phyloP scores from a whole-genome alignment of 2,888 invertebrate species.

The Argynnis bischoffii region DNA sequence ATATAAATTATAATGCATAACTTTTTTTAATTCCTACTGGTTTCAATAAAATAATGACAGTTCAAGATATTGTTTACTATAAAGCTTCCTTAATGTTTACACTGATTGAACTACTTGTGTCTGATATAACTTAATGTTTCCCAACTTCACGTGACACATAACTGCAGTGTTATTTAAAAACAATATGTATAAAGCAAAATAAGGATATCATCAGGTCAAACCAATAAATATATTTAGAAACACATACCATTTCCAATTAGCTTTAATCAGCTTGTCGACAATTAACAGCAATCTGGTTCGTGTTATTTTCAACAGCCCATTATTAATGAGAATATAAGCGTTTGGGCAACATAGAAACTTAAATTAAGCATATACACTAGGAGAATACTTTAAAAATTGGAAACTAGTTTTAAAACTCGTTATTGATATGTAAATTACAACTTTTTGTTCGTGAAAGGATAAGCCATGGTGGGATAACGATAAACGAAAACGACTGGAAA shows the following conservation, averaged over 20 bases:
- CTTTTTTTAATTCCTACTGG: too few relatives aligned
- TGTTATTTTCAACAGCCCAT: neutral
- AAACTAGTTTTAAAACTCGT: conserved; percentile 27
- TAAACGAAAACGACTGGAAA: conserved; percentile 8
- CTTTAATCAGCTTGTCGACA: conserved; percentile 28
- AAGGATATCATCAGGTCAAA: neutral
- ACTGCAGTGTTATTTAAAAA: neutral
- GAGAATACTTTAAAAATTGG: conserved; percentile 10
- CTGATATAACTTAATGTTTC: too few relatives aligned
- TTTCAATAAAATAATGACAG: too few relatives aligned
- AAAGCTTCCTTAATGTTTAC: too few relatives aligned
- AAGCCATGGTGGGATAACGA: neutral
- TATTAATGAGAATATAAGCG: neutral
- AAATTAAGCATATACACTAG: conserved; percentile 1
- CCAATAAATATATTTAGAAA: conserved; percentile 20
- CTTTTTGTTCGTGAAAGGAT: conserved; percentile 33
- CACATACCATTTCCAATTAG: conserved; percentile 31
- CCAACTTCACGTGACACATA: too few relatives aligned
- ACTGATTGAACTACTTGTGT: too few relatives aligned
- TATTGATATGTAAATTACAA: conserved; percentile 32
- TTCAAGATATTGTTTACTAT: too few relatives aligned
- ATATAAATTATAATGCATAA: too few relatives aligned
- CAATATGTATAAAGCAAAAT: neutral
- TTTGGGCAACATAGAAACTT: neutral
- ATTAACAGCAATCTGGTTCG: conserved; percentile 8